Conservation (phyloP, 2,797 vertebrate genomes). For the Microtus californicus region DNA sequence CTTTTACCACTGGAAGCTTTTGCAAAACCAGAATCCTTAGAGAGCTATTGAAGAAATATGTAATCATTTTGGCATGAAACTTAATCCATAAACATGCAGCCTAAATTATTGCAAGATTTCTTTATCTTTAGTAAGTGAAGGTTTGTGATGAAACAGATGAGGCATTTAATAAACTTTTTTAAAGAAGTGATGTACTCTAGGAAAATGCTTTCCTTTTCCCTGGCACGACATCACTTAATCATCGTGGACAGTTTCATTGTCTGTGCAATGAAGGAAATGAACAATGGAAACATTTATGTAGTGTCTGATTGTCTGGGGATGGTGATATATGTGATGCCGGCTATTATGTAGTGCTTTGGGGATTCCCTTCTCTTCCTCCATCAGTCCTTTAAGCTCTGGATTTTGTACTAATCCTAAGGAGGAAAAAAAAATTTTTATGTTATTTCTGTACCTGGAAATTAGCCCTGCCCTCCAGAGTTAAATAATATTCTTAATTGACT, state of each 20-base stretch:
- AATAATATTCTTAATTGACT: slow-evolving; percentile 75
- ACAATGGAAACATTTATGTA: slow-evolving; percentile 85
- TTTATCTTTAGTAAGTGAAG: slow-evolving; percentile 74
- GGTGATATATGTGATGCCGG: slow-evolving; percentile 71
- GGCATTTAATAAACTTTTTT: slow-evolving; percentile 71
- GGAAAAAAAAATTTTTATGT: slow-evolving; percentile 47
- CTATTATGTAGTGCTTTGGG: slow-evolving; percentile 79
- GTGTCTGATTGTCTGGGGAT: slow-evolving; percentile 80
- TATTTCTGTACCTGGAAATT: slow-evolving; percentile 74
- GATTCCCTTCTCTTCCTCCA: slow-evolving; percentile 69
- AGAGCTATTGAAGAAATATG: slow-evolving; percentile 72
- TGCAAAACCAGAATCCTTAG: slow-evolving; percentile 65
- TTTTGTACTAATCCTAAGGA: slow-evolving; percentile 68
- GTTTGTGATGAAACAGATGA: slow-evolving; percentile 78
- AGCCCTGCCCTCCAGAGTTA: slow-evolving; percentile 68
- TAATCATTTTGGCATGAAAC: slow-evolving; percentile 81
- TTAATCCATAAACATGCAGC: slow-evolving; percentile 73
- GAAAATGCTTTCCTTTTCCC: slow-evolving; percentile 74
- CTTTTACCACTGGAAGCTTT: slow-evolving; percentile 70
- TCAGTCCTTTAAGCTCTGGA: slow-evolving; percentile 73
- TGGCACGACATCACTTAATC: slow-evolving; percentile 78
- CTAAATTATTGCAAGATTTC: slow-evolving; percentile 76
- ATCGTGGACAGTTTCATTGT: slow-evolving; percentile 79
- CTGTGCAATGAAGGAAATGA: slow-evolving; percentile 76
- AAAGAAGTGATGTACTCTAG: slow-evolving; percentile 72